Evolutionary conservation across 2,113 vertebrate genomes (phyloP), one percentile per base, ranked within the genome.

Genomic region (Pluvianellus socialis): DNA sequence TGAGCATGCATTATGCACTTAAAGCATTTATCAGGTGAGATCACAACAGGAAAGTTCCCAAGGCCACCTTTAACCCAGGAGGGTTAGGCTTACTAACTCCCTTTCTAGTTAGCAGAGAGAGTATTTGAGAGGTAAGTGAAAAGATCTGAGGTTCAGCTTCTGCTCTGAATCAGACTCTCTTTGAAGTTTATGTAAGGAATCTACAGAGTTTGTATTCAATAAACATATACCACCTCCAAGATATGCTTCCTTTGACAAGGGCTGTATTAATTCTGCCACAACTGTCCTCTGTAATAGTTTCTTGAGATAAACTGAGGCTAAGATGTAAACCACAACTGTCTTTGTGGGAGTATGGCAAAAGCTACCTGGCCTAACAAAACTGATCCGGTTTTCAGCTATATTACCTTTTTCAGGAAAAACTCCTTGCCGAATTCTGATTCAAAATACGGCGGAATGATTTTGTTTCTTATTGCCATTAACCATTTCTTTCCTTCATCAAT

Each of bases 381-480:
- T 87, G 6, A 56, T 47, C 13, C 49, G 38, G 10, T 74, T 68
- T 94, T 92, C 58, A 42, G 52, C 23, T 91, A 33, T 59, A 4
- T 98, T 97, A 99, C 98, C 95, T 99, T 92, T 44, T 96, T 86
- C 38, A 20, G 58, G 74, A 94, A 87, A 94, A 96, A 96, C 4
- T 76, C 33, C 27, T 91, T 90, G 90, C 97, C n/a, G 5, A 97
- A 58, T 94, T 99, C 98, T 30, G 98, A 98, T 71, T 97, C 94
- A 96, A 99, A 99, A 96, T 99, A 99, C 0, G 98, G 98, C 52
- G 98, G 97, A 86, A 99, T 38, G 23, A 73, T 82, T 79, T 82
- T 97, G 65, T 94, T 98, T 96, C 85, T 98, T 62, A 99, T 96
- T 71, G 98, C 98, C 12, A 24, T 63, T 80, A 98, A 96, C 2